Percentiles rank a stretch among this genome's conserved stretches.
Evolutionary conservation across 1,140 invertebrate genomes (phyloP).

Genomic region (Apis laboriosa): DNA sequence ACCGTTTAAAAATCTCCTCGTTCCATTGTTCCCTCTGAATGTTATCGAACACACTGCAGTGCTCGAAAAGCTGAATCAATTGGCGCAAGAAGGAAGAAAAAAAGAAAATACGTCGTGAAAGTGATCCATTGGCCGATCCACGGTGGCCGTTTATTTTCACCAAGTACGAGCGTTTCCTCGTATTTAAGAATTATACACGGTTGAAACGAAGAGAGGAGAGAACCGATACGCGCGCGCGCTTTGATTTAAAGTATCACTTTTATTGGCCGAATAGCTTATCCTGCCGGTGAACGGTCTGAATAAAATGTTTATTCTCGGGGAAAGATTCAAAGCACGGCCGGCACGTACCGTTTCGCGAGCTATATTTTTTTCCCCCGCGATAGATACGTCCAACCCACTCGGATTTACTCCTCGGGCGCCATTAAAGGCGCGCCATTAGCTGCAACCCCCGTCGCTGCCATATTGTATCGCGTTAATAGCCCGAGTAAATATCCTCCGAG

Average conservation of each 20-base stretch:
- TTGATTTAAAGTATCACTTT: constrained; percentile 43
- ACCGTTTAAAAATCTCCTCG: too few species aligned
- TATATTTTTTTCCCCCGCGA: constrained; percentile 49
- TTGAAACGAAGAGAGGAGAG: constrained; percentile 12
- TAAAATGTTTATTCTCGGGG: constrained; percentile 55
- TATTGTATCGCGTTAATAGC: constrained; percentile 36
- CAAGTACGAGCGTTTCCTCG: neutral
- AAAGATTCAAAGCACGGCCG: constrained; percentile 50
- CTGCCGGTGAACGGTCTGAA: neutral
- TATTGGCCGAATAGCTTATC: constrained; percentile 42
- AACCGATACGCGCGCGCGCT: constrained; percentile 22
- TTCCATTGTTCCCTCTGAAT: neutral
- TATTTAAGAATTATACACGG: neutral
- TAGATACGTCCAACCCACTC: constrained; percentile 48
- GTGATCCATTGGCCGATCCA: constrained; percentile 23
- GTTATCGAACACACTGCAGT: too few species aligned
- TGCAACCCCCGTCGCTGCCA: constrained; percentile 14
- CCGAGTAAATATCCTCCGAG: constrained; percentile 53
- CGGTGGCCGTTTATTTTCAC: constrained; percentile 13
- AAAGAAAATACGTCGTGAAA: constrained; percentile 6
- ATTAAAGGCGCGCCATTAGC: constrained; percentile 61
- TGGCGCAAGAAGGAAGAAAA: neutral
- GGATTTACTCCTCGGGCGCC: constrained; percentile 52
- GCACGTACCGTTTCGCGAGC: constrained; percentile 32
- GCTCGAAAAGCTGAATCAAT: constrained; percentile 17